Base-by-base conservation (phyloP, 2,888 invertebrate species). In the Callinectes sapidus region DNA sequence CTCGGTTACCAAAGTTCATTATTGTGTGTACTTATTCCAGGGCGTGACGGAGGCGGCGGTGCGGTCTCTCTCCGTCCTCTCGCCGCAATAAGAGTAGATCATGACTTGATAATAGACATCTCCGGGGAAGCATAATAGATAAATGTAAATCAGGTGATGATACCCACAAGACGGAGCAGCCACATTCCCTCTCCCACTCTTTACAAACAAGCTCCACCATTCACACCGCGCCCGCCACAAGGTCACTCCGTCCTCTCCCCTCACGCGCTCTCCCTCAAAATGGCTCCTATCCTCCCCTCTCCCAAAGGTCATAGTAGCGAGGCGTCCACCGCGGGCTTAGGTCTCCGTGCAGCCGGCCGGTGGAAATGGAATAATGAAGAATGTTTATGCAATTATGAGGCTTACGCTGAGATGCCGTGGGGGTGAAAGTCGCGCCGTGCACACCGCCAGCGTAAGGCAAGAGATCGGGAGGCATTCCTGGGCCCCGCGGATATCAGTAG, bases 151-250 rank as follows among this genome's bases (percentile, higher is more conserved):
- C 55, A 86, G 89, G 87, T 85, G 90, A 92, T 86, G 89, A 92
- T 92, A 92, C 77, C 86, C 48, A 66, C 86, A 61, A 90, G 92
- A 61, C 89, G 54, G 71, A n/a, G 66, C 55, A 18, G 54, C 86
- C 90, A 90, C 92, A 90, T 90, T 90, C 92, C 92, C 92, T 92
- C 89, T 90, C 89, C 92, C 81, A 81, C 92, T 89, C 92, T 92
- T 90, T 90, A 92, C 92, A 92, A 92, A 92, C 92, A 92, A 86
- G 90, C 77, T 89, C 92, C 77, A 92, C 92, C 92, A 92, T 92
- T 92, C 92, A 92, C 92, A 92, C 92, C 85, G 92, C 86, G 55
- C 90, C 87, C 77, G n/a, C 28, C 92, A 28, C 10, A 39, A 28
- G 16, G 55, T 10, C 48, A 66, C 16, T 89, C 35, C 54, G 89